A percentile compares a stretch with the other conserved stretches of the same genome.
Conservation (phyloP, 2,113 vertebrate species). For the Paralichthys olivaceus region DNA sequence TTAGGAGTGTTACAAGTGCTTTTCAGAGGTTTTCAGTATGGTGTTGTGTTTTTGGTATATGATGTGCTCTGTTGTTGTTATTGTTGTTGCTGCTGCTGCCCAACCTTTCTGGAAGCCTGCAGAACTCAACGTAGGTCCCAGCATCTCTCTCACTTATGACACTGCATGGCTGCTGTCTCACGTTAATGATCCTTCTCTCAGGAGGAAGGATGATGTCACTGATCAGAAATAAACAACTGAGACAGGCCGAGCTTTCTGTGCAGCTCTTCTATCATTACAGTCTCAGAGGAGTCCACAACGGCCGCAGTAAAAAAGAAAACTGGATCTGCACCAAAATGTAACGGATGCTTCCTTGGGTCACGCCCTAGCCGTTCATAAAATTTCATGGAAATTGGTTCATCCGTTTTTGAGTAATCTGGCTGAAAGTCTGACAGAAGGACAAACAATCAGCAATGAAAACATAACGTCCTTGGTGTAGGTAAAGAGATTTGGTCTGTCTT, state of each 20-base stretch:
- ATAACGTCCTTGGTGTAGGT: too few species aligned
- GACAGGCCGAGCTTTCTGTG: slow-evolving; percentile 10
- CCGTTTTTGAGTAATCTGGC: background rate
- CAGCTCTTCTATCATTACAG: background rate
- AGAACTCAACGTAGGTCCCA: slow-evolving; percentile 85
- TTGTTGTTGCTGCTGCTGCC: slow-evolving; percentile 80
- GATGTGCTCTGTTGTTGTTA: slow-evolving; percentile 80
- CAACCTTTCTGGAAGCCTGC: slow-evolving; percentile 83
- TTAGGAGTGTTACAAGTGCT: slow-evolving; percentile 48
- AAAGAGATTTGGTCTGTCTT: slow-evolving; percentile 3
- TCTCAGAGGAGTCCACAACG: background rate
- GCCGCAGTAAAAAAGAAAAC: background rate
- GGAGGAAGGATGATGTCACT: slow-evolving; percentile 49
- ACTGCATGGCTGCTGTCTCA: slow-evolving; percentile 68
- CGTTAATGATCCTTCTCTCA: slow-evolving; percentile 49
- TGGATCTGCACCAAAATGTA: too few species aligned
- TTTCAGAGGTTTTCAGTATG: slow-evolving; percentile 32
- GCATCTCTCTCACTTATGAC: slow-evolving; percentile 66
- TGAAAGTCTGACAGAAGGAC: background rate
- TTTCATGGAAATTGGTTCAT: background rate
- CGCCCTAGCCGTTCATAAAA: background rate
- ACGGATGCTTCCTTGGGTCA: background rate
- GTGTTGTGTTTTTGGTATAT: slow-evolving; percentile 80
- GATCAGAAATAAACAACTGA: slow-evolving; percentile 27
- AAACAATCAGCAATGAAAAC: too few species aligned